Evolutionary conservation across 1,140 invertebrate species (phyloP).

Genomic region (Choristoneura fumiferana): DNA sequence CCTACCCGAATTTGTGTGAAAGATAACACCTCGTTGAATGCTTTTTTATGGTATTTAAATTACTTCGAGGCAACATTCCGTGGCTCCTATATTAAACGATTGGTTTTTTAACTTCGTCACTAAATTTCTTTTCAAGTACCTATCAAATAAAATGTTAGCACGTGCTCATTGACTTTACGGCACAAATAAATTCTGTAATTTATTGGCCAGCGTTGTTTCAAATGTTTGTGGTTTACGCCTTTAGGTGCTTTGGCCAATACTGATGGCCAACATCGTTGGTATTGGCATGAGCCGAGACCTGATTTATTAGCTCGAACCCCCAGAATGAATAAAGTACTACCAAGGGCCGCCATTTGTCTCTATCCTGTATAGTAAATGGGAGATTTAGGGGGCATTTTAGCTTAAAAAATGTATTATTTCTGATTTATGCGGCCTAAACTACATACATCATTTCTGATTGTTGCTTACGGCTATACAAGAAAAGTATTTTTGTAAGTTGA

Average conservation of each 20-base stretch:
- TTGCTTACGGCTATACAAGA: background rate
- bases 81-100: conserved; percentile 13
- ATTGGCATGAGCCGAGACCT: conserved; percentile 36
- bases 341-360: conserved; percentile 54
- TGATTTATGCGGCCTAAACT: background rate
- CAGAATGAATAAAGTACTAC: conserved; percentile 55
- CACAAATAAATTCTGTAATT: background rate
- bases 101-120: background rate
- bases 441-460: background rate
- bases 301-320: conserved; percentile 55
- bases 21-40: conserved; percentile 5
- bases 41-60: conserved; percentile 12
- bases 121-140: background rate
- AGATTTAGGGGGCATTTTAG: conserved; percentile 52
- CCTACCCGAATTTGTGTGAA: conserved; percentile 9
- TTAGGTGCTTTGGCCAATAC: background rate
- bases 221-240: background rate
- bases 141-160: background rate
- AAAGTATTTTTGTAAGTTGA: background rate
- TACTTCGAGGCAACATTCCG: background rate
- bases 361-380: conserved; percentile 59
- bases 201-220: background rate
- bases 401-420: conserved; percentile 17
- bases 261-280: conserved; percentile 32
- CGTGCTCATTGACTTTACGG: background rate